Conservation (phyloP, 1,140 invertebrate species). For the Diploscapter pachys region DNA sequence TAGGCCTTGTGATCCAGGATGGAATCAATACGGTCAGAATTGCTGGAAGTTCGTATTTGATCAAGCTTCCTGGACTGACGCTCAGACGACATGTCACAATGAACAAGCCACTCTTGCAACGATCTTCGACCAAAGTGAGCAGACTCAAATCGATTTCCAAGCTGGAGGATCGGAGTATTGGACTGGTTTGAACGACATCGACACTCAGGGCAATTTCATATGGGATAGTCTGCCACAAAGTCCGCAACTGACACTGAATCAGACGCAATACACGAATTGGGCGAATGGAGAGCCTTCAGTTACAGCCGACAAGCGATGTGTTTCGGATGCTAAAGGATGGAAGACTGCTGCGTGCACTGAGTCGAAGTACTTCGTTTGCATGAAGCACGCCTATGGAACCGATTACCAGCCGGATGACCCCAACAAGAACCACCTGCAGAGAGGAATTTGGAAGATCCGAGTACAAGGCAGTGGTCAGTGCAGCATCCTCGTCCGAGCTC, state of each 20-base stretch:
- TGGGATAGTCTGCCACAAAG: constrained; percentile 14
- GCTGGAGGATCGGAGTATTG: constrained; percentile 14
- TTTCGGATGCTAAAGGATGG: constrained; percentile 25
- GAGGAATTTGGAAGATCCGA: constrained; percentile 32
- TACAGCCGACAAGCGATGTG: constrained; percentile 24
- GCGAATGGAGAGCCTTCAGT: constrained; percentile 2
- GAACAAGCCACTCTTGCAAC: constrained; percentile 13
- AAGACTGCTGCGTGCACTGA: constrained; percentile 19
- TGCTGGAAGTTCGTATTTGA: constrained; percentile 22
- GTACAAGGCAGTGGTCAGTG: constrained; percentile 20
- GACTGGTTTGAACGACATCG: constrained; percentile 33
- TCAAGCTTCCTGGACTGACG: constrained; percentile 15
- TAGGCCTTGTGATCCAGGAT: constrained; percentile 29
- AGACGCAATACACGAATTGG: constrained; percentile 34
- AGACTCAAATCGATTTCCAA: constrained; percentile 13
- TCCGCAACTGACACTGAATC: constrained; percentile 15
- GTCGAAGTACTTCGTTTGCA: constrained; percentile 22
- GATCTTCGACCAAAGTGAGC: constrained; percentile 20
- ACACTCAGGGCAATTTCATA: constrained; percentile 15
- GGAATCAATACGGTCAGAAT: constrained; percentile 19
- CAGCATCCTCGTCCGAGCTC: constrained; percentile 24
- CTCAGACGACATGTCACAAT: constrained; percentile 15
- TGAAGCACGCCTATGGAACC: constrained; percentile 27
- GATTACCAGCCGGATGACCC: constrained; percentile 23
- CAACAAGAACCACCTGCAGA: constrained; percentile 9